These are phyloP conservation scores for Heliopora coerulea DNA, from an alignment of 92 coral and sea anemone genomes.

Conservation along the genomic window DNA sequence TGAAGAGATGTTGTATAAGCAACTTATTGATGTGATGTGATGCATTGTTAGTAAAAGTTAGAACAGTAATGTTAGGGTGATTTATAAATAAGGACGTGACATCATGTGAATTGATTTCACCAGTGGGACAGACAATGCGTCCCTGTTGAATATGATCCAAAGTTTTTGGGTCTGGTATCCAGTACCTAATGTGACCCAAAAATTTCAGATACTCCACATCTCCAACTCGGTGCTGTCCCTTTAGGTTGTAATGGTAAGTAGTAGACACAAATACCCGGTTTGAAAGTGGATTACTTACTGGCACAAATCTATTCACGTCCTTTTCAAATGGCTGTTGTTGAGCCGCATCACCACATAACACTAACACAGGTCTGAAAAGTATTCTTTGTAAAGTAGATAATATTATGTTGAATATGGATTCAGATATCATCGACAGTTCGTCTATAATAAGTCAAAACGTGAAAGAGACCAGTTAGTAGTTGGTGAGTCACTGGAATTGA, in stretches of 20 bases:
- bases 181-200: too few relatives aligned
- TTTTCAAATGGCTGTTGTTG: conserved; percentile 23
- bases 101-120: too few relatives aligned
- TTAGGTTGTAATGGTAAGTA: conserved; percentile 16
- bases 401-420: neutral
- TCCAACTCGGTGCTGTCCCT: conserved; percentile 3
- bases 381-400: neutral
- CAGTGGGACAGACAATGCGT: too few relatives aligned
- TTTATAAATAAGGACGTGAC: too few relatives aligned
- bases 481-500: neutral
- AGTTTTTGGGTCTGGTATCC: too few relatives aligned
- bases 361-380: conserved; percentile 8
- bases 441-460: conserved; percentile 19
- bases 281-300: neutral
- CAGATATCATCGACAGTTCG: conserved; percentile 32
- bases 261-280: neutral
- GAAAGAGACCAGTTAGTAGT: conserved; percentile 17
- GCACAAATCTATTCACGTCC: neutral
- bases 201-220: neutral
- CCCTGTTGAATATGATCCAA: too few relatives aligned
- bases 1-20: too few relatives aligned
- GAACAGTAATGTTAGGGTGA: neutral
- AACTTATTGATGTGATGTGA: neutral
- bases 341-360: neutral
- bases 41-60: conserved; percentile 16